phyloP scores from a whole-genome alignment of 2,797 vertebrate species.

The Anguilla marmorata region DNA sequence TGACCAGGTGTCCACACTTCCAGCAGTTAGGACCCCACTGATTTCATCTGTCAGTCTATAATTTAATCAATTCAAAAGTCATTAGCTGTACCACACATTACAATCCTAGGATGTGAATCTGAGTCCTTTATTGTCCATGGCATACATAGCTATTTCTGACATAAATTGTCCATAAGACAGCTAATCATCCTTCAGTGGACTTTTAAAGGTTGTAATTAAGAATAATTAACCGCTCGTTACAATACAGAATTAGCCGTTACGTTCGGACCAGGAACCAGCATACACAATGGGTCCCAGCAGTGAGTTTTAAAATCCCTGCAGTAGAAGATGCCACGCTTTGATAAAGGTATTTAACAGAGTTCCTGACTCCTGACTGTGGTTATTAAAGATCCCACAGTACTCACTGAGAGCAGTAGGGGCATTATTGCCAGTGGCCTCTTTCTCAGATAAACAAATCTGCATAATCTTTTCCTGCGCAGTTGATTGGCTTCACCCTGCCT shows the following conservation, averaged over 20 bases:
- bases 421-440: neutral
- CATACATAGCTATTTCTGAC: neutral
- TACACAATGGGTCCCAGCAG: neutral
- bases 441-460: neutral
- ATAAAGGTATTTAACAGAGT: neutral
- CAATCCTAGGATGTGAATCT: neutral
- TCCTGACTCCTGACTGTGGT: neutral
- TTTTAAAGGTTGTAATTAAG: neutral
- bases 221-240: neutral
- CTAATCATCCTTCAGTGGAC: neutral
- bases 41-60: neutral
- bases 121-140: neutral
- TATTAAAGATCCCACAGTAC: neutral
- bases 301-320: neutral
- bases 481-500: neutral
- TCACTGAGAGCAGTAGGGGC: neutral
- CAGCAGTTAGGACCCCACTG: neutral
- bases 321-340: neutral
- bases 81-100: neutral
- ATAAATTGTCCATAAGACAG: neutral
- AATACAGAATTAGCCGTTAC: neutral
- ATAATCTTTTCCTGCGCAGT: neutral
- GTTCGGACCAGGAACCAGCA: neutral
- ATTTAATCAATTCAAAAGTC: neutral
- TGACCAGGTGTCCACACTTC: neutral